Percentiles rank a stretch among this genome's conserved stretches.
phyloP scores from a whole-genome alignment of 2,797 vertebrate genomes.

The Sternarchorhynchus goeldii region DNA sequence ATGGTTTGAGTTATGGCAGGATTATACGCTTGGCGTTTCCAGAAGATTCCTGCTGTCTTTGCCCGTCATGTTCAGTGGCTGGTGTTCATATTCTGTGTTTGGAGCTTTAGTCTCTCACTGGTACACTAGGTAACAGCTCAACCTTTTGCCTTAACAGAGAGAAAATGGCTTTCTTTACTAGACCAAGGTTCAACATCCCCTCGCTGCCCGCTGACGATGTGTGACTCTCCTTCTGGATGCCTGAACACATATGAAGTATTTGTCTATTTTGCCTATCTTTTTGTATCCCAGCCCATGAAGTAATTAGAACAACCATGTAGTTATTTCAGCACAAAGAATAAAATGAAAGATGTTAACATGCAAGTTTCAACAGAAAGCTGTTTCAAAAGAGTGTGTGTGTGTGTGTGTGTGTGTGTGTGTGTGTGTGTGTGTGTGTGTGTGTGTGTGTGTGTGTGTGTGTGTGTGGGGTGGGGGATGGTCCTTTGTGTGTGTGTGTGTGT shows the following conservation, averaged over 20 bases:
- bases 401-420: constrained; percentile 35
- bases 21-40: too few species aligned
- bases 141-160: constrained; percentile 77
- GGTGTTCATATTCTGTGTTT: not conserved
- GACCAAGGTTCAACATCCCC: constrained; percentile 97
- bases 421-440: constrained; percentile 26
- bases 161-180: constrained; percentile 99
- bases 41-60: too few species aligned
- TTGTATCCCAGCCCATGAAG: constrained; percentile 86
- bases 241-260: constrained; percentile 89
- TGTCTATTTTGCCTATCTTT: constrained; percentile 74
- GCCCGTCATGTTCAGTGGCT: not conserved
- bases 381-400: constrained; percentile 55
- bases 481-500: not conserved
- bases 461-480: not conserved
- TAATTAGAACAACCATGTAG: constrained; percentile 79
- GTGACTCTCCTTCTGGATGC: constrained; percentile 78
- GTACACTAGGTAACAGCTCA: not conserved
- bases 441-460: constrained; percentile 30
- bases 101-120: not conserved
- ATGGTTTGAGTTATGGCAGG: too few species aligned
- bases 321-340: constrained; percentile 77
- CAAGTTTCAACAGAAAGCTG: constrained; percentile 73
- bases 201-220: constrained; percentile 96
- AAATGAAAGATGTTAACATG: constrained; percentile 77